Evolutionary conservation across 2,113 vertebrate species (phyloP), one percentile per base, ranked within the genome.

Genomic region (Pica pica): DNA sequence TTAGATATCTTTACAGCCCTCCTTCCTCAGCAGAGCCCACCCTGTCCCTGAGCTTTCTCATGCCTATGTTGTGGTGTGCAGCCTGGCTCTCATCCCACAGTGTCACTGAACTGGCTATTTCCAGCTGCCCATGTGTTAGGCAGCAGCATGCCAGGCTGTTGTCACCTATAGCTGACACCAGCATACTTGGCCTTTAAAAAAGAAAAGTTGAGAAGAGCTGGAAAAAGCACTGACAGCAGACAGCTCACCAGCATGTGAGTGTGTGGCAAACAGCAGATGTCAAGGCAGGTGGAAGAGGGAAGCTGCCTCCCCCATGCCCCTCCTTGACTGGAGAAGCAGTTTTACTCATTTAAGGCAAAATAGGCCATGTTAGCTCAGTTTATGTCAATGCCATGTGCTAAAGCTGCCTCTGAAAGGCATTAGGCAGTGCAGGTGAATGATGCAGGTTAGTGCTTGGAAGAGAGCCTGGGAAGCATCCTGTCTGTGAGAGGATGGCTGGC

Each of bases 61-160:
- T 56, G 3, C 0, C 57, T 44, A 35, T 1, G 0, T 13, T 53
- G n/a, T n/a, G 44, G 19, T n/a, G 49, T 35, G n/a, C 35, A 41
- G 41, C n/a, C 64, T 77, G 60, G 59, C 59, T 74, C 52, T 83
- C 64, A 17, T 74, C 77, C 44, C 19, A 1, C 24, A 7, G 50
- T 64, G 20, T 87, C 68, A 5, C n/a, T 35, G 35, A 50, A 21
- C 35, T 33, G 74, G 27, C 9, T 76, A 28, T 82, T 92, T 55
- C 57, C 87, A 76, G 87, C 83, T 68, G 31, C 67, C 44, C 27
- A 2, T 42, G 76, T 71, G 67, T 59, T 17, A 71, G 50, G 71
- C 71, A 46, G 67, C 67, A 52, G 56, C 56, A 15, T 76, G 60
- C 31, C 87, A 70, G 68, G 63, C 71, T 68, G 49, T 76, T 86